Percentiles rank a stretch among this genome's conserved stretches.
These are phyloP conservation scores for Muscina levida DNA, from an alignment of 2,888 invertebrate species.

Conservation along the genomic window DNA sequence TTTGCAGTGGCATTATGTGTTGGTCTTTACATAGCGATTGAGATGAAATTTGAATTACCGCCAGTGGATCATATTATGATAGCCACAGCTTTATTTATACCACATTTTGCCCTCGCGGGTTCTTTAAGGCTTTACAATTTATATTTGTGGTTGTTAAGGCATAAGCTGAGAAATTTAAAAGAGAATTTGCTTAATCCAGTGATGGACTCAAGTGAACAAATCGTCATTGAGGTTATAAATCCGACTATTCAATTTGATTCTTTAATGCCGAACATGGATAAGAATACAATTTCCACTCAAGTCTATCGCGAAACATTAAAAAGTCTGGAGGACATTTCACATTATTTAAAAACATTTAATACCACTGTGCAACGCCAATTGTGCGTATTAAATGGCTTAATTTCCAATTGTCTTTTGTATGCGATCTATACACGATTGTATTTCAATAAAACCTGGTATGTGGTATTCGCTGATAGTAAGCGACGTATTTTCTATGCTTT, in stretches of 20 bases:
- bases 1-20: slow-evolving; percentile 68
- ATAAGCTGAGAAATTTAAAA: slow-evolving; percentile 65
- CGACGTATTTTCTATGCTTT: slow-evolving; percentile 72
- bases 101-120: slow-evolving; percentile 73
- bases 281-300: not conserved
- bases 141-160: slow-evolving; percentile 69
- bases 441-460: slow-evolving; percentile 71
- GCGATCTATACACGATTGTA: slow-evolving; percentile 71
- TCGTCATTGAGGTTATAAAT: slow-evolving; percentile 46
- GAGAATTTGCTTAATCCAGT: slow-evolving; percentile 56
- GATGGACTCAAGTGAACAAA: not conserved
- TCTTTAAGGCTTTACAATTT: slow-evolving; percentile 65
- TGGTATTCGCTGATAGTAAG: slow-evolving; percentile 70
- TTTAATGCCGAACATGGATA: not conserved
- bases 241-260: slow-evolving; percentile 26
- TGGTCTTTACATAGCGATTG: slow-evolving; percentile 72
- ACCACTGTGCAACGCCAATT: slow-evolving; percentile 69
- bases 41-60: slow-evolving; percentile 74
- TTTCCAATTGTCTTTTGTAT: slow-evolving; percentile 73
- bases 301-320: slow-evolving; percentile 16
- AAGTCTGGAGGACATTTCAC: slow-evolving; percentile 6
- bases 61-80: slow-evolving; percentile 73
- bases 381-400: slow-evolving; percentile 69
- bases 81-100: slow-evolving; percentile 73
- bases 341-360: slow-evolving; percentile 59